A percentile compares a stretch with the other conserved stretches of the same genome.
Conservation (phyloP, 2,888 invertebrate genomes). For the Phytoseiulus persimilis region DNA sequence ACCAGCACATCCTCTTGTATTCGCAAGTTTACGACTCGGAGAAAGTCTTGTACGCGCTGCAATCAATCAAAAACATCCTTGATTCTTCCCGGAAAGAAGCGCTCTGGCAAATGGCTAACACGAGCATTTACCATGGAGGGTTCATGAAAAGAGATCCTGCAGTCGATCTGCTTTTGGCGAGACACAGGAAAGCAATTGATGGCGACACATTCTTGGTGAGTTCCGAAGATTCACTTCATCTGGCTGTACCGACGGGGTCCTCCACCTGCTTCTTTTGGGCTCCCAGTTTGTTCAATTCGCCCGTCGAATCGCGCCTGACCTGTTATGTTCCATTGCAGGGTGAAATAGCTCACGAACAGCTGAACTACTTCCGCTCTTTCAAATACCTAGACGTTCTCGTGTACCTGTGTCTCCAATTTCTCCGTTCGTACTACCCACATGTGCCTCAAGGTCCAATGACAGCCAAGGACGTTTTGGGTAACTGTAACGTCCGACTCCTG, state of each 20-base stretch:
- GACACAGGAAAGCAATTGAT: slow-evolving; percentile 70
- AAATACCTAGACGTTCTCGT: slow-evolving; percentile 61
- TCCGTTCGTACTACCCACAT: slow-evolving; percentile 69
- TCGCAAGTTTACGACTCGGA: slow-evolving; percentile 68
- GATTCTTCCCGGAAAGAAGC: slow-evolving; percentile 63
- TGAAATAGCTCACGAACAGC: slow-evolving; percentile 39
- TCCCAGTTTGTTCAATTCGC: too few relatives aligned
- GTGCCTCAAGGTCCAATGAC: slow-evolving; percentile 59
- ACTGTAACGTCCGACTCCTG: slow-evolving; percentile 66
- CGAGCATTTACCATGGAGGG: slow-evolving; percentile 54
- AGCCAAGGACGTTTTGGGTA: slow-evolving; percentile 63
- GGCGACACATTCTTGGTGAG: slow-evolving; percentile 55
- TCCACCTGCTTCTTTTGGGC: too few relatives aligned
- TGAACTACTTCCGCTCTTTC: slow-evolving; percentile 60
- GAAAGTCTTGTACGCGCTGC: slow-evolving; percentile 64
- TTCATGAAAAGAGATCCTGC: slow-evolving; percentile 44
- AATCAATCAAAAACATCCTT: slow-evolving; percentile 65
- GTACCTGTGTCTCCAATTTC: slow-evolving; percentile 66
- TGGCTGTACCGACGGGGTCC: too few relatives aligned
- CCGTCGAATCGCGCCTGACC: too few relatives aligned
- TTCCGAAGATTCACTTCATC: too few relatives aligned
- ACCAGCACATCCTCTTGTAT: slow-evolving; percentile 74
- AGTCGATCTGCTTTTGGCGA: slow-evolving; percentile 56
- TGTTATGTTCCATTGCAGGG: too few relatives aligned
- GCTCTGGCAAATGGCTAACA: slow-evolving; percentile 66